Conservation (phyloP, 2,113 vertebrate genomes). For the Channa maculata region DNA sequence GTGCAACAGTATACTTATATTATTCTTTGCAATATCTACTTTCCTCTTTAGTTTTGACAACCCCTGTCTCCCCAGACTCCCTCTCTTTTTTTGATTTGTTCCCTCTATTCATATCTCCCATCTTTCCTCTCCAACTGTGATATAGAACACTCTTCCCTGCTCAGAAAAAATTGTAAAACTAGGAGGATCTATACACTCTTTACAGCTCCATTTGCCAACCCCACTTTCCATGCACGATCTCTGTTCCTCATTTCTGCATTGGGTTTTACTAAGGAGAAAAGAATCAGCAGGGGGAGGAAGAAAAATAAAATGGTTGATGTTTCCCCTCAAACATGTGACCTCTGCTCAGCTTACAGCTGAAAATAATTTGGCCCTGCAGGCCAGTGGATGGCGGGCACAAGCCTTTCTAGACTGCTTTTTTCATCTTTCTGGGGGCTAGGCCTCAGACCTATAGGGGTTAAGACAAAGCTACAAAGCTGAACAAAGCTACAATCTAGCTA, state of each 20-base stretch:
- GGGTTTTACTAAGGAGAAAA: conserved; percentile 61
- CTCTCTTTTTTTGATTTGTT: conserved; percentile 18
- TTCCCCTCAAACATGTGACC: conserved; percentile 81
- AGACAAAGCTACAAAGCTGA: conserved; percentile 40
- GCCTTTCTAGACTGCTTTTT: conserved; percentile 49
- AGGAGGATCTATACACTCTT: conserved; percentile 56
- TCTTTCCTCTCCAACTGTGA: conserved; percentile 37
- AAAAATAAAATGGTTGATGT: conserved; percentile 62
- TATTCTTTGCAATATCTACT: conserved; percentile 70
- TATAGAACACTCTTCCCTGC: conserved; percentile 28
- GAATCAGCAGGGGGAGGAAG: conserved; percentile 45
- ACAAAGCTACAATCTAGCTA: conserved; percentile 15
- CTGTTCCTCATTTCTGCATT: conserved; percentile 60
- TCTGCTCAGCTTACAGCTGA: conserved; percentile 81
- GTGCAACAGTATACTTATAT: conserved; percentile 67
- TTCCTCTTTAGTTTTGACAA: conserved; percentile 69
- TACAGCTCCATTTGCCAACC: neutral
- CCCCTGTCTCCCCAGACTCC: conserved; percentile 28
- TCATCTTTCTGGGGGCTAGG: conserved; percentile 33
- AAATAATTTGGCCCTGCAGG: conserved; percentile 81
- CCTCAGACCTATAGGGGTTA: conserved; percentile 26
- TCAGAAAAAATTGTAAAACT: conserved; percentile 57
- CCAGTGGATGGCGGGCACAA: conserved; percentile 64
- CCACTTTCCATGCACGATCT: conserved; percentile 40
- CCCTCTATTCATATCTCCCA: conserved; percentile 37